Percentiles rank a stretch among this genome's conserved stretches.
Evolutionary conservation across 2,797 vertebrate genomes (phyloP).

Genomic region (Harpagifer antarcticus): DNA sequence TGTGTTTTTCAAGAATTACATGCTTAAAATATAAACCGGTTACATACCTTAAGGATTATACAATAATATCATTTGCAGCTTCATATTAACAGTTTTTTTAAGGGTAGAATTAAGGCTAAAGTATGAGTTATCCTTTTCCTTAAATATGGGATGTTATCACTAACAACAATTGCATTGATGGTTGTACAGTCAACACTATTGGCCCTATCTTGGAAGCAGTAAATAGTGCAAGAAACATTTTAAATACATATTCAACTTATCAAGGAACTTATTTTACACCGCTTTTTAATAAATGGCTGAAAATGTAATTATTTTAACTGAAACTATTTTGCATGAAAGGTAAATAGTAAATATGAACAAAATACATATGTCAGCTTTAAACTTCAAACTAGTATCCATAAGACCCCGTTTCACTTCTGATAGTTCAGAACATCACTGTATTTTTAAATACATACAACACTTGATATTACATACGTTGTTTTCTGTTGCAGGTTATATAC

Average conservation of each 20-base stretch:
- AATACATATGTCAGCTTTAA: not conserved
- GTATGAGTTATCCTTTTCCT: not conserved
- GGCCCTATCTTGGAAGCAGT: constrained; percentile 3
- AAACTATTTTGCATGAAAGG: not conserved
- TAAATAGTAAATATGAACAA: not conserved
- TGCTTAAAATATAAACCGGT: not conserved
- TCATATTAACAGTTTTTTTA: not conserved
- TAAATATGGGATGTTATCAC: constrained; percentile 1
- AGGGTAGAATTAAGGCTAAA: not conserved
- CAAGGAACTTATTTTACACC: not conserved
- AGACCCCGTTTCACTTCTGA: not conserved
- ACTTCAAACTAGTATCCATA: not conserved
- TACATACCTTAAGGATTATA: no score
- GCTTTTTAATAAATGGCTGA: not conserved
- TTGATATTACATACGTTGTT: not conserved
- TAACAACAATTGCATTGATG: not conserved
- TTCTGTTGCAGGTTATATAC: not conserved
- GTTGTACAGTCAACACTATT: constrained; percentile 17
- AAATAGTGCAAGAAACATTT: not conserved
- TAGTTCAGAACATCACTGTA: not conserved
- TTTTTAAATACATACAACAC: not conserved
- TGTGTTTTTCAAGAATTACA: not conserved
- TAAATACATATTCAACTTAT: not conserved
- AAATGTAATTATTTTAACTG: not conserved
- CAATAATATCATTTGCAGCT: not conserved